phyloP scores from a whole-genome alignment of 2,888 invertebrate species.

The Mesorhabditis spiculigera region DNA sequence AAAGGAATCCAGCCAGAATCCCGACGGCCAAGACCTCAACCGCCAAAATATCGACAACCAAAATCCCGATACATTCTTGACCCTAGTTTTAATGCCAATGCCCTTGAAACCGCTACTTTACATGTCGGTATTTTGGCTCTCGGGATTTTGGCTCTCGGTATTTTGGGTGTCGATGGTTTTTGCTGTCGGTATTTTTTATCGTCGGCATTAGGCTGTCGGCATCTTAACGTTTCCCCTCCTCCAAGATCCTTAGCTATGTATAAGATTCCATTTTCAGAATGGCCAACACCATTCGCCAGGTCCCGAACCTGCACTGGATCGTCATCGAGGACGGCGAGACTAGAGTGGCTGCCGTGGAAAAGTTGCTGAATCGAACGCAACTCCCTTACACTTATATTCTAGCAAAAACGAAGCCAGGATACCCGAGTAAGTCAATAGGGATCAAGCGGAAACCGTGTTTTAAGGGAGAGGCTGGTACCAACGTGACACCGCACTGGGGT shows the following conservation, averaged over 20 bases:
- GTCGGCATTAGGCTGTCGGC: not conserved
- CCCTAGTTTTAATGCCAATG: too few relatives aligned
- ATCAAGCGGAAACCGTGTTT: constrained; percentile 6
- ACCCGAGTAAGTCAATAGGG: constrained; percentile 28
- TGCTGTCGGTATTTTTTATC: too few relatives aligned
- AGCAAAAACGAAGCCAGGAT: constrained; percentile 26
- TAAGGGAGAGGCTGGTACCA: constrained; percentile 47
- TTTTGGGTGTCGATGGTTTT: too few relatives aligned
- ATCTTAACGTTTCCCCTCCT: too few relatives aligned
- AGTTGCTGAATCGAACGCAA: constrained; percentile 24
- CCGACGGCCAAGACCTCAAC: too few relatives aligned
- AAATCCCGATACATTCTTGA: too few relatives aligned
- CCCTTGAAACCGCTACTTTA: too few relatives aligned
- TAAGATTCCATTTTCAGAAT: constrained; percentile 24
- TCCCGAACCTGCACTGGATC: constrained; percentile 40
- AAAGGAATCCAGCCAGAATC: too few relatives aligned
- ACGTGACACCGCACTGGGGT: constrained; percentile 35
- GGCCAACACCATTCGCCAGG: constrained; percentile 34
- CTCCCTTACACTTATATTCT: constrained; percentile 34
- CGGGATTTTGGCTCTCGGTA: too few relatives aligned
- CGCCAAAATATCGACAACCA: too few relatives aligned
- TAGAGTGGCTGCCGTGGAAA: constrained; percentile 16
- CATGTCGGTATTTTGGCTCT: too few relatives aligned
- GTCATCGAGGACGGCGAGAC: constrained; percentile 34
- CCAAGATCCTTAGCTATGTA: not conserved